A percentile compares a stretch with the other conserved stretches of the same genome.
Evolutionary conservation across 2,888 invertebrate species (phyloP).

Genomic region (Nomada ruficornis): DNA sequence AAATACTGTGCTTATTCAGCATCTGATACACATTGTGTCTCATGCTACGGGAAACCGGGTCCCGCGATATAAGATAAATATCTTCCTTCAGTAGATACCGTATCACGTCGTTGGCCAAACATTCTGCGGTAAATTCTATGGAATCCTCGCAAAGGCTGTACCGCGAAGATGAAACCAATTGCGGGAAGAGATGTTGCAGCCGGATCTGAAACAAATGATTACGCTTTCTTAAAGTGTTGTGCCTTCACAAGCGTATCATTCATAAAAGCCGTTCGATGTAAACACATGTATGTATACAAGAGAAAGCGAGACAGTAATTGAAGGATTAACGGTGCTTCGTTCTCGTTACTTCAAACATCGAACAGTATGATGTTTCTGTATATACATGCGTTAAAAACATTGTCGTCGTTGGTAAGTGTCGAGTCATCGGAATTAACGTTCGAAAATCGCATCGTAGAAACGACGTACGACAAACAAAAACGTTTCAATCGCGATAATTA

Average conservation of each 20-base stretch:
- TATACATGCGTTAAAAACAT: not conserved
- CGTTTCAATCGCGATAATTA: not conserved
- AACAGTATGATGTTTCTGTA: not conserved
- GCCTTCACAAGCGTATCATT: no score
- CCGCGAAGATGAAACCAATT: conserved; percentile 76
- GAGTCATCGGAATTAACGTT: not conserved
- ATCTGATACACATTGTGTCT: conserved; percentile 84
- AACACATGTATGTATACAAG: not conserved
- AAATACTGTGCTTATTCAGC: conserved; percentile 84
- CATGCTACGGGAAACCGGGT: conserved; percentile 84
- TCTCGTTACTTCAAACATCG: conserved; percentile 22
- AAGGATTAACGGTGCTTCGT: conserved; percentile 52
- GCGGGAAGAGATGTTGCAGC: conserved; percentile 81
- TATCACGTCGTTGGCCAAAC: conserved; percentile 81
- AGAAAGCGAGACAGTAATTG: conserved; percentile 34
- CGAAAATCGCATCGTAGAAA: not conserved
- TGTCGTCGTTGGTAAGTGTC: no score
- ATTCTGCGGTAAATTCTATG: conserved; percentile 80
- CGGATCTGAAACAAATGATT: conserved; percentile 75
- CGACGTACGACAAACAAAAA: not conserved
- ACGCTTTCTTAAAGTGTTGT: not conserved
- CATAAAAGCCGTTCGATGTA: not conserved
- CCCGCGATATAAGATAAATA: conserved; percentile 81
- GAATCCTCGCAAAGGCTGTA: conserved; percentile 79
- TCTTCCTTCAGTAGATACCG: conserved; percentile 82